phyloP scores from a whole-genome alignment of 2,888 invertebrate species.

The Apamea anceps region DNA sequence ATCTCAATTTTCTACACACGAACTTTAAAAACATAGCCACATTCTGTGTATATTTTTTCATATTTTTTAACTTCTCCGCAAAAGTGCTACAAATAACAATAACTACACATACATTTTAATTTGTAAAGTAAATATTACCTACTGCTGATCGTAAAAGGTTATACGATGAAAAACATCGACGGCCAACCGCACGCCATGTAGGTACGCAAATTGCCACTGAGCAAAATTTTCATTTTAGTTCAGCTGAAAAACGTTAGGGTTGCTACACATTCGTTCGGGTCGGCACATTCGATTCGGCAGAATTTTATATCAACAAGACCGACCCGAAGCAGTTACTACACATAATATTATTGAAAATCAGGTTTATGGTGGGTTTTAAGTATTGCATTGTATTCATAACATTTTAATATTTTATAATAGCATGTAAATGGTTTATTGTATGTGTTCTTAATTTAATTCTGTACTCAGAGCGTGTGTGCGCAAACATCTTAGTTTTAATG shows the following conservation, averaged over 20 bases:
- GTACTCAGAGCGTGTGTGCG: too few species aligned
- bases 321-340: neutral
- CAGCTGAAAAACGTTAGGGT: slow-evolving; percentile 26
- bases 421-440: neutral
- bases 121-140: slow-evolving; percentile 42
- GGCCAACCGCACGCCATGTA: slow-evolving; percentile 31
- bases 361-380: neutral
- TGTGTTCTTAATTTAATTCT: neutral
- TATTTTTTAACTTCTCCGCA: slow-evolving; percentile 8
- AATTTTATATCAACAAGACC: neutral
- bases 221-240: slow-evolving; percentile 38
- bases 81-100: slow-evolving; percentile 24
- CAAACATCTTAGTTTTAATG: neutral
- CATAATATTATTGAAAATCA: neutral
- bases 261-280: neutral
- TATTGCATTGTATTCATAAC: neutral
- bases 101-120: slow-evolving; percentile 47
- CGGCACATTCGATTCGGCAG: neutral
- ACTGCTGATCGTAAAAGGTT: slow-evolving; percentile 52
- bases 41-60: neutral
- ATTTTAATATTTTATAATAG: neutral
- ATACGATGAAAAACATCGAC: slow-evolving; percentile 51
- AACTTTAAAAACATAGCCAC: slow-evolving; percentile 3
- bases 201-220: slow-evolving; percentile 39
- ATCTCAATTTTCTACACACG: neutral